These are phyloP conservation scores for Micropoecilia bifurca DNA, from an alignment of 2,797 vertebrate species.

Conservation along the genomic window DNA sequence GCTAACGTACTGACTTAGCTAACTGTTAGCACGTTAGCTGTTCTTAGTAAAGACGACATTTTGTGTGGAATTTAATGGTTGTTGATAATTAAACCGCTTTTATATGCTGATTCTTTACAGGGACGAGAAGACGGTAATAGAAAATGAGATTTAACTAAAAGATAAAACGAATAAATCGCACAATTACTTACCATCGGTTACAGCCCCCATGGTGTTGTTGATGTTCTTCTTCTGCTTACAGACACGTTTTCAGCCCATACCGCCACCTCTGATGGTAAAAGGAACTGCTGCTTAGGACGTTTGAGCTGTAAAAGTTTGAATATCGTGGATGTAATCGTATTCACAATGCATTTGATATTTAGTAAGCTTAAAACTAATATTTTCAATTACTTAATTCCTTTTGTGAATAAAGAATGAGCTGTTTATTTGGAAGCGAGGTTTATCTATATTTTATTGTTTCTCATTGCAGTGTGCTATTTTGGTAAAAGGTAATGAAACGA, in stretches of 20 bases:
- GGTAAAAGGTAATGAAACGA: not conserved
- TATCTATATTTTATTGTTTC: not conserved
- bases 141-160: not conserved
- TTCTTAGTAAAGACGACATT: not conserved
- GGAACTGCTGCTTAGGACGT: not conserved
- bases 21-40: not conserved
- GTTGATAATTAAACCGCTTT: not conserved
- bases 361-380: not conserved
- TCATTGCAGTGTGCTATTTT: not conserved
- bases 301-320: not conserved
- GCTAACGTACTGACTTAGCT: not conserved
- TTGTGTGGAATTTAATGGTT: no score
- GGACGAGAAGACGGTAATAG: no score
- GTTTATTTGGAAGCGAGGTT: not conserved
- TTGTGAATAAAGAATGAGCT: not conserved
- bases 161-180: not conserved
- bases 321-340: not conserved
- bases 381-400: not conserved
- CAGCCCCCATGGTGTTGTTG: conserved; percentile 75
- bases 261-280: not conserved
- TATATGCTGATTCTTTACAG: not conserved
- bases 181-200: conserved; percentile 80
- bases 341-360: not conserved
- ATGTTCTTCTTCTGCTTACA: not conserved
- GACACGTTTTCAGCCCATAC: not conserved